Base-by-base conservation (phyloP, 2,113 vertebrate species). In the Caloenas nicobarica region DNA sequence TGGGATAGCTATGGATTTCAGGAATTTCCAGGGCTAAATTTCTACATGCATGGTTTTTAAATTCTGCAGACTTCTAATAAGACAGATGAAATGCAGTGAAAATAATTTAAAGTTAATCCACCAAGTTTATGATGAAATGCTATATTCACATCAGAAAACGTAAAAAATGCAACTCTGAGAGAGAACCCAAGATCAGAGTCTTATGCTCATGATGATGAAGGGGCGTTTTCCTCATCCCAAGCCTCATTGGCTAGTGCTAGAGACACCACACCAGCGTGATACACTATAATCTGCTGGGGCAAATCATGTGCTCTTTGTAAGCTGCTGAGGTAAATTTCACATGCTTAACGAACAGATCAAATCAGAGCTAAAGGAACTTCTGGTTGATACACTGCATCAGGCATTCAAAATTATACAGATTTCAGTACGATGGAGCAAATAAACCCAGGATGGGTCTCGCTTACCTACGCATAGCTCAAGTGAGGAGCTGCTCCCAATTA, bases 401-500 rank as follows among this genome's bases (percentile, higher is more conserved):
- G 7, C 60, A 81, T 74, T 89, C 46, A 53, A 53, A 73, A 10
- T 46, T 60, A 74, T 38, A 29, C 34, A 91, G 54, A 53, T 56
- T 81, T 31, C 80, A 73, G 36, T 14, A 29, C 1, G 8, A 1
- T 7, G 48, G 72, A 87, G 61, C 54, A 38, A 16, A 53, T 74
- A 86, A 80, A 90, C 9, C 40, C 8, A 14, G 25, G n/a, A 68
- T 11, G 16, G 26, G 28, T 68, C 33, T 60, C 51, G 54, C 88
- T 92, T 86, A 86, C 65, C 53, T 50, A 76, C 44, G 21, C 21
- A 38, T 21, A 76, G 54, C 46, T 92, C 86, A 76, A 31, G 34
- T 70, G 65, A 93, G 78, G 65, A 81, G 28, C 72, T 87, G 71
- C 66, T 95, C 58, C 48, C 40, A 61, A 2, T 85, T 84, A 85